These are phyloP conservation scores for Caenorhabditis sp. DNA, from an alignment of 2,888 invertebrate genomes.

Conservation along the genomic window DNA sequence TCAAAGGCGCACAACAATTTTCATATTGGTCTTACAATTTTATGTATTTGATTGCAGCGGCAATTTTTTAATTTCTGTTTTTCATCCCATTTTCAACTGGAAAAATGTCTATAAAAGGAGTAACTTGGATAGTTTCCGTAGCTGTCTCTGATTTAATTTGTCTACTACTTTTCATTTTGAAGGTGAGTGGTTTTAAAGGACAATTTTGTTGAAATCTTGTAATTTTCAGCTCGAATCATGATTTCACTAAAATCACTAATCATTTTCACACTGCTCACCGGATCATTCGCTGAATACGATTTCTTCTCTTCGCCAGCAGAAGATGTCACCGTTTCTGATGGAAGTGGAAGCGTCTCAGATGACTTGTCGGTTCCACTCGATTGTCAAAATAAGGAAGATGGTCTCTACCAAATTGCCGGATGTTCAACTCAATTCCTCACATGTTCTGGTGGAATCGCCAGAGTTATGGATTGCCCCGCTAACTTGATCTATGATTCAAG, in stretches of 20 bases:
- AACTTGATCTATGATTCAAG: slow-evolving; percentile 20
- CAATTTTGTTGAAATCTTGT: slow-evolving; percentile 4
- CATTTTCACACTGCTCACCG: neutral
- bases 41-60: neutral
- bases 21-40: too few species aligned
- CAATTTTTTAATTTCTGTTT: neutral
- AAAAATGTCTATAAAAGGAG: neutral
- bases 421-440: slow-evolving; percentile 35
- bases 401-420: slow-evolving; percentile 24
- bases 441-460: slow-evolving; percentile 31
- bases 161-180: neutral
- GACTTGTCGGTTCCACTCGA: slow-evolving; percentile 14
- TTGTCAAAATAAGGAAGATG: slow-evolving; percentile 21
- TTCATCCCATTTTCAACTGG: slow-evolving; percentile 17
- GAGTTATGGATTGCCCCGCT: slow-evolving; percentile 37
- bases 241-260: neutral
- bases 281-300: neutral
- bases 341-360: slow-evolving; percentile 1
- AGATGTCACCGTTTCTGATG: neutral
- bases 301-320: neutral
- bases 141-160: neutral
- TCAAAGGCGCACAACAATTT: neutral
- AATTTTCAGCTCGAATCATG: slow-evolving; percentile 6
- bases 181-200: slow-evolving; percentile 2
- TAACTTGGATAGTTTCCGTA: neutral